Percentiles rank a stretch among this genome's conserved stretches.
These are phyloP conservation scores for Himantopus leucocephalus DNA, from an alignment of 2,113 vertebrate genomes.

Conservation along the genomic window DNA sequence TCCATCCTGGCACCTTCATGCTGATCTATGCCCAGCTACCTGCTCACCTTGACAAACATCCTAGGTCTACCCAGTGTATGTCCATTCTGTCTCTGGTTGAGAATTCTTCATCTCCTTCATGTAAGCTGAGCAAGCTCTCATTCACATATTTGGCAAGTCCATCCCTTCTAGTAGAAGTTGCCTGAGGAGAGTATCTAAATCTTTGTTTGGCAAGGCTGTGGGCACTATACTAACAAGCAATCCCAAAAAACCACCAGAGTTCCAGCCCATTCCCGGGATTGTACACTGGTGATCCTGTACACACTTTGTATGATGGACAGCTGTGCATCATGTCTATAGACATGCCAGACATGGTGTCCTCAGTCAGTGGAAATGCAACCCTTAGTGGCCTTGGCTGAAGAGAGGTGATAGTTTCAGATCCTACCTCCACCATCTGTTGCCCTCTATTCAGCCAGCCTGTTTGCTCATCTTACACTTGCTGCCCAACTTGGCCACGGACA, in stretches of 20 bases:
- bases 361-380: not conserved
- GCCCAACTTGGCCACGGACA: fast-evolving
- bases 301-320: not conserved
- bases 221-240: not conserved
- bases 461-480: not conserved
- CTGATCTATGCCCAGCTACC: not conserved
- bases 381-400: not conserved
- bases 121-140: not conserved
- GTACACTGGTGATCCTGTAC: not conserved
- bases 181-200: not conserved
- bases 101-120: not conserved
- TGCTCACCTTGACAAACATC: not conserved
- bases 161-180: not conserved
- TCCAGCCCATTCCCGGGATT: fast-evolving
- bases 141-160: not conserved
- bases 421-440: not conserved
- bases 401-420: not conserved
- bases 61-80: fast-evolving
- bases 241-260: not conserved
- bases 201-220: not conserved
- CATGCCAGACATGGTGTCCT: not conserved
- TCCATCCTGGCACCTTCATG: not conserved
- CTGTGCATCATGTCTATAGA: not conserved
- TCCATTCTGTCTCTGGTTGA: not conserved
- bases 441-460: not conserved